Evolutionary conservation across 2,888 invertebrate genomes (phyloP).

Genomic region (Ornithoptera priamus): DNA sequence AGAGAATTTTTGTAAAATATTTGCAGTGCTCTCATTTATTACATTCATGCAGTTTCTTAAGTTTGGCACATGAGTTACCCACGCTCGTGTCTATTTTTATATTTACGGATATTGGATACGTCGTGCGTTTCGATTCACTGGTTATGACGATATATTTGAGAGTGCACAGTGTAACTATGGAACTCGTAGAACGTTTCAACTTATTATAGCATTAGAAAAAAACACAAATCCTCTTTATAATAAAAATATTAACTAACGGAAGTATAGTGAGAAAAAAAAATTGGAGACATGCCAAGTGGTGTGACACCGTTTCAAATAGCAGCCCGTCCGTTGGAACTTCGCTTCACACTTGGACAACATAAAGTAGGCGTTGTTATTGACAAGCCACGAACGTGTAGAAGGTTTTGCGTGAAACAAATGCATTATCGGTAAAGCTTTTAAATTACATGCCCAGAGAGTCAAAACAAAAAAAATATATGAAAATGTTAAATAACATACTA

Average conservation of each 20-base stretch:
- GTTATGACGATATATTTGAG: conserved; percentile 27
- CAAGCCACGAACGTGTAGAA: conserved; percentile 33
- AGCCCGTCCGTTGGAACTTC: conserved; percentile 47
- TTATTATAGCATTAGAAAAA: conserved; percentile 33
- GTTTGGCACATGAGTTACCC: conserved; percentile 3
- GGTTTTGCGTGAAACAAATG: conserved; percentile 17
- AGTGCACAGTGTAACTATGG: conserved; percentile 33
- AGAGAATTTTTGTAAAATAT: too few species aligned
- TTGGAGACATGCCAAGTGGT: conserved; percentile 65
- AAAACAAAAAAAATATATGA: not conserved
- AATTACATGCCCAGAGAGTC: too few species aligned
- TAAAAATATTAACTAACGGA: conserved; percentile 44
- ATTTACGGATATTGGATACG: conserved; percentile 9
- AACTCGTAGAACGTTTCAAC: conserved; percentile 8
- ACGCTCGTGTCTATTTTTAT: not conserved
- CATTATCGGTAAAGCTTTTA: not conserved
- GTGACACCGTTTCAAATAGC: conserved; percentile 62
- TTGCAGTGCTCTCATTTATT: too few species aligned
- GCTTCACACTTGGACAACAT: conserved; percentile 41
- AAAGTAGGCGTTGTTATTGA: conserved; percentile 39
- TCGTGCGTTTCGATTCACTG: conserved; percentile 14
- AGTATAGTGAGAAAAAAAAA: conserved; percentile 63
- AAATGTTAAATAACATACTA: not conserved
- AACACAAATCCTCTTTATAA: conserved; percentile 39
- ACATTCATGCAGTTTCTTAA: too few species aligned